Conservation (phyloP, 2,113 vertebrate species). For the Trematomus loennbergii region DNA sequence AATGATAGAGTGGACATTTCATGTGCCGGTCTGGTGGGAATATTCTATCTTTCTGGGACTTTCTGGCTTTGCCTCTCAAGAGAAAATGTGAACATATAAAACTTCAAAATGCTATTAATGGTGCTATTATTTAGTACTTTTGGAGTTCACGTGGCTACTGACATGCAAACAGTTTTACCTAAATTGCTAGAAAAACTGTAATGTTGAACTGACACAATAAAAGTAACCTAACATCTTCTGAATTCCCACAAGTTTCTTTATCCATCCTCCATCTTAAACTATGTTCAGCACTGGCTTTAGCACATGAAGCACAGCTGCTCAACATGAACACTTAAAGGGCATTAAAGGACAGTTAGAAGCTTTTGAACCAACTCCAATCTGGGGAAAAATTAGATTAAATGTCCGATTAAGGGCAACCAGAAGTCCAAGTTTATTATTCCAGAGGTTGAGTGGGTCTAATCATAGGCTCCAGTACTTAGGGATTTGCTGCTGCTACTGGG, state of each 20-base stretch:
- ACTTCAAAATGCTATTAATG: neutral
- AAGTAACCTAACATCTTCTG: conserved; percentile 3
- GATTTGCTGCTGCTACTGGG: conserved; percentile 76
- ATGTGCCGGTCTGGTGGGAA: conserved; percentile 61
- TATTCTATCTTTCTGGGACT: conserved; percentile 55
- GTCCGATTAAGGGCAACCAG: conserved; percentile 63
- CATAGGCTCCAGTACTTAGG: conserved; percentile 61
- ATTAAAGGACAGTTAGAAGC: conserved; percentile 61
- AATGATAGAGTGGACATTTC: conserved; percentile 70
- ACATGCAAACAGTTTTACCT: neutral
- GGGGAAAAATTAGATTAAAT: conserved; percentile 52
- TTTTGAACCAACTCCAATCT: conserved; percentile 48
- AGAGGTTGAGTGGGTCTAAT: conserved; percentile 77
- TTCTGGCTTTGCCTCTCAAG: conserved; percentile 34
- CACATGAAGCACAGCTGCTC: conserved; percentile 42
- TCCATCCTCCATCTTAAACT: conserved; percentile 25
- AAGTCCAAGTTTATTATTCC: conserved; percentile 79
- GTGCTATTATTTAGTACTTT: neutral
- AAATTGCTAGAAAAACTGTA: neutral
- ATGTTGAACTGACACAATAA: neutral
- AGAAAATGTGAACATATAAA: neutral
- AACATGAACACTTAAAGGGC: conserved; percentile 39
- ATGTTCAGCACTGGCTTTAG: conserved; percentile 33
- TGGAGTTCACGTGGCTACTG: neutral
- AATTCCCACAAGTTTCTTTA: conserved; percentile 18